Evolutionary conservation across 2,888 invertebrate species (phyloP), one percentile per base, ranked within the genome.

Genomic region (Germaria angustata): DNA sequence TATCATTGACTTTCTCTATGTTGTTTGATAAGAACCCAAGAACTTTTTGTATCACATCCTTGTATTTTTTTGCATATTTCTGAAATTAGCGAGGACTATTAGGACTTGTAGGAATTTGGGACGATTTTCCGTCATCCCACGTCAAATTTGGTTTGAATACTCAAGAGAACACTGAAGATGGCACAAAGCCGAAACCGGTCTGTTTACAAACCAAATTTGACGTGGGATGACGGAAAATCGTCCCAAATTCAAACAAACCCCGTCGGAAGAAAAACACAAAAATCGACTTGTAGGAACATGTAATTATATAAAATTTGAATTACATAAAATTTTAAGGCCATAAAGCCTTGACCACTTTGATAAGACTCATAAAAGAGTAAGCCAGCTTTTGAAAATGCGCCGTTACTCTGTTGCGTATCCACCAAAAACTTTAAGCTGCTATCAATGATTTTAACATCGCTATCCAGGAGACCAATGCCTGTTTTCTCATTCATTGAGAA

Each of bases 341-440:
- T 96, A 51, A 97, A 90, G 0, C 95, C 94, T 9, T 95, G 91
- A 55, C 95, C 94, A 85, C 94, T 93, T 0, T 93, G 93, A 61
- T 86, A 84, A 0, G 94, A 94, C 51, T 89, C 87, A 85, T 92
- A 91, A 2, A 86, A 94, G 11, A 81, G 8, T 3, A 93, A 93
- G 61, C 96, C 96, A 59, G 94, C 94, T 92, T 97, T 96, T 0
- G 93, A 93, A 90, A 97, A 97, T 85, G 94, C 94, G 55, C 97
- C 97, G 87, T 95, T 94, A 8, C 92, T 87, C 11, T 93, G 92
- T 91, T 96, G 96, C 76, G 93, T 92, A 13, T 92, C 91, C 0
- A 94, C 92, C 61, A 97, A 91, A 95, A 95, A 97, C 53, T 93
- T 91, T 13, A 96, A 90, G 8, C 95, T 94, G 55, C 93, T 92